Base-by-base conservation (phyloP, 2,888 invertebrate genomes). In the Dasypogon diadema region DNA sequence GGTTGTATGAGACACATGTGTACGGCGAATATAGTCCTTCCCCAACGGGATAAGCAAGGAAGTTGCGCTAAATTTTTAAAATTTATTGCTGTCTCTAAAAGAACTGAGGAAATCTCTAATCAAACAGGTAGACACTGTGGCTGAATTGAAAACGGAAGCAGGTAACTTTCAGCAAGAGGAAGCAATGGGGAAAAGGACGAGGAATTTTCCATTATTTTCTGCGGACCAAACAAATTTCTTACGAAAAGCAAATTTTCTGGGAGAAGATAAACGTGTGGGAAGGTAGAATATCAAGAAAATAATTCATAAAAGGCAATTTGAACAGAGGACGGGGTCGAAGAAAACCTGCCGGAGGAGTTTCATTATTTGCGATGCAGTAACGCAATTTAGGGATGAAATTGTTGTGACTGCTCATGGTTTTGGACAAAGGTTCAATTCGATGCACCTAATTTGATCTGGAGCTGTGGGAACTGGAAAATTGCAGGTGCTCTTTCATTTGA, bases 371-470 rank as follows among this genome's bases (percentile, higher is more conserved):
- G 34, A 37, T 68, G 24, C 21, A 56, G 34, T 21, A 30, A n/a
- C n/a, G n/a, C n/a, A n/a, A n/a, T 46, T 65, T 42, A 26, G 30
- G 56, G 58, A 74, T 68, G 30, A 48, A 54, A 63, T 46, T 76
- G 74, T 76, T 74, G 54, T 76, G 74, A 76, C 65, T 74, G 76
- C 76, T 76, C 54, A 74, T 74, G 76, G 74, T 56, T 37, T 22
- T 42, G 10, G 54, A 22, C 30, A 73, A 42, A 63, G 63, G 65
- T 26, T 55, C 4, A 21, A 76, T 76, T 76, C 60, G 72, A 73
- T 30, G 76, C 74, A 76, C 76, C 65, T 68, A 65, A 74, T 76
- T 76, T 74, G 37, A 34, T 37, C 37, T 46, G 46, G 51, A 12
- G 12, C 51, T 65, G 74, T 74, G 74, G 65, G 76, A 76, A 76